Base-by-base conservation (phyloP, 2,888 invertebrate genomes). In the Conistra vaccinii region DNA sequence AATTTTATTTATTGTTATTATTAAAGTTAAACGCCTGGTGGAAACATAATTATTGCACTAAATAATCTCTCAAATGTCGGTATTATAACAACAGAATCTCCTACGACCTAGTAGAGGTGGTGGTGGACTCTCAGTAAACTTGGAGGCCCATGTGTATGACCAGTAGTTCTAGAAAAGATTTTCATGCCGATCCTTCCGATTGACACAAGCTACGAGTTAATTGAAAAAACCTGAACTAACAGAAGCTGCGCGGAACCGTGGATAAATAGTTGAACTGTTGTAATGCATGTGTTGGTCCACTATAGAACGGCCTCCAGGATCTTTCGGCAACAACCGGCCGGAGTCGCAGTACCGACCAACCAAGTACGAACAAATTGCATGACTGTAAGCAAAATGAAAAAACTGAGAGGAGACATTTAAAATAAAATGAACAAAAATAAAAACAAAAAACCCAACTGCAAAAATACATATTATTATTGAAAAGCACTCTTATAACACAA, bases 301-400 rank as follows among this genome's bases (percentile, higher is more conserved):
- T 5, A 92, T 17, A 2, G 95, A 91, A 0, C 93, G 89, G 0
- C 91, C 92, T 1, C 92, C 93, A 0, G 94, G 88, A 35, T 93
- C 93, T 51, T 73, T 83, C 0, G 95, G 95, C 51, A 94, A 71
- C 4, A 94, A 65, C 6, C 84, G 87, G 0, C 87, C 89, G 0
- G 78, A 73, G 62, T 84, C 69, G 55, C 88, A 87, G 83, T 95
- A 95, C 9, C 93, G 91, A 3, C 90, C 78, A 2, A 91, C 94
- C 60, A 95, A 83, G 76, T 95, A 95, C 0, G 90, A 83, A 70
- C 87, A 91, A 71, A 95, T 95, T 0, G 94, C 92, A 70, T 95
- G 94, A 75, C 95, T 95, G 89, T 35, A 77, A 83, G 6, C 10
- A 69, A 35, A 69, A 39, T 6, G 3, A 51, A 42, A 32, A 32